Conservation (phyloP, 2,113 vertebrate species). For the Peromyscus californicus region DNA sequence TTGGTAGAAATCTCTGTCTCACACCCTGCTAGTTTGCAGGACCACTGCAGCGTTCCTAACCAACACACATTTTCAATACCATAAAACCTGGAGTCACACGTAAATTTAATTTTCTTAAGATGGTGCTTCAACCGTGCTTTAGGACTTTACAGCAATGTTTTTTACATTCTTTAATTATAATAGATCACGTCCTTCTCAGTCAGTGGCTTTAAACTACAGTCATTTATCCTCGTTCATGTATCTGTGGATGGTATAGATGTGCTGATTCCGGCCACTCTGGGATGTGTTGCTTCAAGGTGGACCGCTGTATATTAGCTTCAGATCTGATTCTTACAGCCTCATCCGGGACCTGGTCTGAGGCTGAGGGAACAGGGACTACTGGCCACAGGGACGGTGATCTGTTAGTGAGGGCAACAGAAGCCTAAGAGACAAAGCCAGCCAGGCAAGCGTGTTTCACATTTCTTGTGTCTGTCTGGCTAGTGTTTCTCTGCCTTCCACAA, state of each 20-base stretch:
- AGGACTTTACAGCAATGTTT: not conserved
- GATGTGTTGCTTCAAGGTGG: not conserved
- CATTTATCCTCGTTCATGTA: not conserved
- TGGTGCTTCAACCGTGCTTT: not conserved
- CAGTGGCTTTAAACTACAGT: not conserved
- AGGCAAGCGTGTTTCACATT: not conserved
- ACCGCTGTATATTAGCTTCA: not conserved
- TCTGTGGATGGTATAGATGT: not conserved
- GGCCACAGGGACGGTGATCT: not conserved
- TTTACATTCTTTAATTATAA: constrained; percentile 20
- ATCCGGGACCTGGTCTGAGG: not conserved
- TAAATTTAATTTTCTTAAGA: not conserved
- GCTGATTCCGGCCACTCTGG: not conserved
- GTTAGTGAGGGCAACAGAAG: not conserved
- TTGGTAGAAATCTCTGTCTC: not conserved
- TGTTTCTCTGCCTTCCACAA: not conserved
- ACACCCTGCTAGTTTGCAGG: not conserved
- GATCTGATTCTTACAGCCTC: not conserved
- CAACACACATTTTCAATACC: not conserved
- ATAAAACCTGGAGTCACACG: not conserved
- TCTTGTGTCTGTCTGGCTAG: not conserved
- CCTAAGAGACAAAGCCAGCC: not conserved
- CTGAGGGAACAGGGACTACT: not conserved
- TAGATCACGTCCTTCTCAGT: not conserved
- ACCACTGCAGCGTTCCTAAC: not conserved